These are phyloP conservation scores for Atherix ibis DNA, from an alignment of 2,888 invertebrate species.

Conservation along the genomic window DNA sequence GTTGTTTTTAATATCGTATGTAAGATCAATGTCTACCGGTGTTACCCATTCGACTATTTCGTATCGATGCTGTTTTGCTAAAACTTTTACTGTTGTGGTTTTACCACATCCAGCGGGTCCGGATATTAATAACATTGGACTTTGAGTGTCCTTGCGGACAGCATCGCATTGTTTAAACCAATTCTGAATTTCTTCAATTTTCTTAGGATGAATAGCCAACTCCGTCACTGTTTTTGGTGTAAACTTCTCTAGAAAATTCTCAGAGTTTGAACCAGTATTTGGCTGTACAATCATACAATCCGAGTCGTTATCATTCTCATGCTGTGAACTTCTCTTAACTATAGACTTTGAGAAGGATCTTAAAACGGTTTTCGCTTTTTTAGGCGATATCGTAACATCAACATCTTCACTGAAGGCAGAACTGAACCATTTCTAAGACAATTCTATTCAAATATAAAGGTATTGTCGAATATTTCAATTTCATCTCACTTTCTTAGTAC, in stretches of 20 bases:
- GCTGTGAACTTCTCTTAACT: too few species aligned
- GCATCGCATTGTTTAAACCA: slow-evolving; percentile 39
- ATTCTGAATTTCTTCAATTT: slow-evolving; percentile 51
- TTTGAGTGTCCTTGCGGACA: slow-evolving; percentile 19
- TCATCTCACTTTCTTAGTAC: too few species aligned
- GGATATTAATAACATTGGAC: slow-evolving; percentile 50
- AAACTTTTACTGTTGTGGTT: slow-evolving; percentile 50
- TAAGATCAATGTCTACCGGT: slow-evolving; percentile 51
- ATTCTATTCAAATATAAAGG: too few species aligned
- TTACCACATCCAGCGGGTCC: slow-evolving; percentile 81
- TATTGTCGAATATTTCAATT: too few species aligned
- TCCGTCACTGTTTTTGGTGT: slow-evolving; percentile 43
- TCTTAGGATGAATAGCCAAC: slow-evolving; percentile 58
- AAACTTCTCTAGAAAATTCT: slow-evolving; percentile 45
- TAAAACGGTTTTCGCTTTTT: too few species aligned
- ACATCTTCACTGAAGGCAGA: slow-evolving; percentile 1
- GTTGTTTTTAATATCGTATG: slow-evolving; percentile 27
- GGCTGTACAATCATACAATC: too few species aligned
- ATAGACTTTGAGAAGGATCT: too few species aligned
- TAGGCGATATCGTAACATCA: neutral
- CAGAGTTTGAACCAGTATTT: slow-evolving; percentile 1
- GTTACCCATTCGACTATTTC: slow-evolving; percentile 62
- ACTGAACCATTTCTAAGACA: slow-evolving; percentile 6
- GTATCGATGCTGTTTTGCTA: slow-evolving; percentile 42
- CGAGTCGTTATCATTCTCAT: too few species aligned